These are phyloP conservation scores for Drosophila subquinaria DNA, from an alignment of 2,888 invertebrate genomes.

Conservation along the genomic window DNA sequence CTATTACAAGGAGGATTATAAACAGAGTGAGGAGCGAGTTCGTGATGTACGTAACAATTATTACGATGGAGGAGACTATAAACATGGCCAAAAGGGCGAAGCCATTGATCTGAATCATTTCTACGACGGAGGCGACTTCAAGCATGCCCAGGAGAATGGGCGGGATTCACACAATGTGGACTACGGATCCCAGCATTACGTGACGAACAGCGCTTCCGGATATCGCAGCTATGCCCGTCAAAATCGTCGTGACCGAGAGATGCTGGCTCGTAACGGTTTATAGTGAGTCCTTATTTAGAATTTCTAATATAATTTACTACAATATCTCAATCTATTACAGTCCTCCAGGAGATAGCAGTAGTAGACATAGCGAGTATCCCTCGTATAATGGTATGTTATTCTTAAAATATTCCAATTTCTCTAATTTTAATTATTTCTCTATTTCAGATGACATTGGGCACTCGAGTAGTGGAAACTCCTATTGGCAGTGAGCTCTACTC, in stretches of 20 bases:
- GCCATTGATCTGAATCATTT: constrained; percentile 18
- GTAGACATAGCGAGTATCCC: neutral
- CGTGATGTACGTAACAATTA: neutral
- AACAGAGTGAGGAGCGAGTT: neutral
- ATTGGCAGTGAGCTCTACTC: constrained; percentile 1
- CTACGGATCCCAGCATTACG: constrained; percentile 6
- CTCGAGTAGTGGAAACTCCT: neutral
- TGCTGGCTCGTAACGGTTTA: constrained; percentile 11
- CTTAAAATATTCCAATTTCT: neutral
- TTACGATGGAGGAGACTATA: constrained; percentile 9
- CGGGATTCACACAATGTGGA: neutral
- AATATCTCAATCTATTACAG: neutral
- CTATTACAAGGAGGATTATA: constrained; percentile 9
- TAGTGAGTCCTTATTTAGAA: neutral
- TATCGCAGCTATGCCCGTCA: constrained; percentile 3
- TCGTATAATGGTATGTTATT: neutral
- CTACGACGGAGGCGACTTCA: constrained; percentile 14
- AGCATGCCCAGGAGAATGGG: constrained; percentile 2
- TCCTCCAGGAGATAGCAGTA: neutral
- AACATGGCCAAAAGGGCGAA: neutral
- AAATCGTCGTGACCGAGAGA: constrained; percentile 4
- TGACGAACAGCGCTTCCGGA: neutral
- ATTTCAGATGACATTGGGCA: constrained; percentile 3
- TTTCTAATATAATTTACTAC: neutral
- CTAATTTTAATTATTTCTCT: neutral